Conservation (phyloP, 2,113 vertebrate genomes). For the Cnemophilus loriae region DNA sequence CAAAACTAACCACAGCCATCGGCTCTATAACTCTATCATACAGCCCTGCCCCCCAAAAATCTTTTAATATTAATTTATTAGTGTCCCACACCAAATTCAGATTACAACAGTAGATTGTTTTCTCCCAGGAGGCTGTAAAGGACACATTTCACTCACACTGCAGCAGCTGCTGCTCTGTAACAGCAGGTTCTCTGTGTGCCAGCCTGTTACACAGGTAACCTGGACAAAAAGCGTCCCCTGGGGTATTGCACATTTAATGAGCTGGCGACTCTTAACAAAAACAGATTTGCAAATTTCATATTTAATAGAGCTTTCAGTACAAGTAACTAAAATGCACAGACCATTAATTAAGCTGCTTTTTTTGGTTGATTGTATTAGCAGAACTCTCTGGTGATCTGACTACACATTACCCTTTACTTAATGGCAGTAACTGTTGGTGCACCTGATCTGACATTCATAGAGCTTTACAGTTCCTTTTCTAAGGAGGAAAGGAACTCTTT, state of each 20-base stretch:
- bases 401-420: background rate
- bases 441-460: background rate
- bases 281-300: background rate
- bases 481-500: no score
- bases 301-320: background rate
- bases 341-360: slow-evolving; percentile 9
- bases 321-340: background rate
- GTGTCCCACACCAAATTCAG: background rate
- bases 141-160: background rate
- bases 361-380: background rate
- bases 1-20: background rate
- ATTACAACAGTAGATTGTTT: background rate
- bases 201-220: background rate
- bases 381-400: background rate
- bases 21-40: background rate
- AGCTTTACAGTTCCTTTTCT: background rate
- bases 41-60: background rate
- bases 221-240: background rate
- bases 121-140: background rate
- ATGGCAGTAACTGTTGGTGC: background rate
- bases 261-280: background rate
- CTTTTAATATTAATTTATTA: background rate
- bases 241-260: background rate
- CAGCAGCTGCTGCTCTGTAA: background rate
- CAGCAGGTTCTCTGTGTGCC: background rate